These are phyloP conservation scores for Halocaridina rubra DNA, from an alignment of 2,888 invertebrate genomes.

Conservation along the genomic window DNA sequence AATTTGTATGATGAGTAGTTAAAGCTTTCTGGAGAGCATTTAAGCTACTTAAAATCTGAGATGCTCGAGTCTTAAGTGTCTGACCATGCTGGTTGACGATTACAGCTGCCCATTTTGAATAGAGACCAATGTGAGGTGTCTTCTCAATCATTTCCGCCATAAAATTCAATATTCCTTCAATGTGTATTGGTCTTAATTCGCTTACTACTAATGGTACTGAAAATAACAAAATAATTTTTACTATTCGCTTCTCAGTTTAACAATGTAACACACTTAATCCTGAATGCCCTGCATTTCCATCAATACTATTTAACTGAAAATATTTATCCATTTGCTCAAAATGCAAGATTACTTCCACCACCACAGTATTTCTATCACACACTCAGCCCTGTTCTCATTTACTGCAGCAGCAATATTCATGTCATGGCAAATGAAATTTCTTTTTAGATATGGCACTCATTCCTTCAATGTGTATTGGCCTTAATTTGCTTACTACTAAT, in stretches of 20 bases:
- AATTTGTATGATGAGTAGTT: conserved; percentile 81
- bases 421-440: too few species aligned
- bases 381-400: too few species aligned
- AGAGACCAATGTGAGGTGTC: conserved; percentile 88
- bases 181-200: conserved; percentile 79
- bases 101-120: conserved; percentile 82
- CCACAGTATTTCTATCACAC: too few species aligned
- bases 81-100: conserved; percentile 77
- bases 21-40: conserved; percentile 83
- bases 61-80: conserved; percentile 70
- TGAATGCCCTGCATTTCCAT: too few species aligned
- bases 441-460: too few species aligned
- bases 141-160: conserved; percentile 80
- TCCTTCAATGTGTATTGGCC: conserved; percentile 81
- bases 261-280: too few species aligned
- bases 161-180: conserved; percentile 79
- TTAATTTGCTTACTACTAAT: conserved; percentile 78
- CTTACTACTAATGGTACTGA: conserved; percentile 82
- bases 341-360: too few species aligned
- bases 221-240: conserved; percentile 68
- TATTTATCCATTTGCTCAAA: too few species aligned
- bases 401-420: too few species aligned
- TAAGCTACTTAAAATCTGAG: conserved; percentile 76
- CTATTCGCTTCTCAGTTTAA: too few species aligned
- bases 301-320: too few species aligned